A percentile compares a stretch with the other conserved stretches of the same genome.
Evolutionary conservation across 2,113 vertebrate species (phyloP).

Genomic region (Neogale vison): DNA sequence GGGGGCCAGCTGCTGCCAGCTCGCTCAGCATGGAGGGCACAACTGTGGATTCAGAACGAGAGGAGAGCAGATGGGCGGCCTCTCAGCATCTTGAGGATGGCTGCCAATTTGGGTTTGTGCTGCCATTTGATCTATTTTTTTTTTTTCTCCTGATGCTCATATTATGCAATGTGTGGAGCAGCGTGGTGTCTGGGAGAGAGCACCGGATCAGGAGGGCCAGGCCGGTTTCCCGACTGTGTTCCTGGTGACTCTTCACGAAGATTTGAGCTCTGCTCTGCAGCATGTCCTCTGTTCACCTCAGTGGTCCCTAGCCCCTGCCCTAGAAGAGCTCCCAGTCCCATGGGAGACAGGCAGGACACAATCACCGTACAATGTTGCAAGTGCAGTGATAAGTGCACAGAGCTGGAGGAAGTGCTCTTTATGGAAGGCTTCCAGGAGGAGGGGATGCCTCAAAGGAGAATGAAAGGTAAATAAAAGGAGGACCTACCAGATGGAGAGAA

Average conservation of each 20-base stretch:
- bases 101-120: conserved; percentile 55
- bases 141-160: neutral
- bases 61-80: conserved; percentile 66
- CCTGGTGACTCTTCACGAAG: neutral
- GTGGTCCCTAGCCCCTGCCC: fast-evolving
- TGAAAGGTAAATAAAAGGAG: neutral
- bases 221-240: neutral
- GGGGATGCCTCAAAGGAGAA: neutral
- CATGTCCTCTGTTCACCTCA: neutral
- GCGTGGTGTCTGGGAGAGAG: neutral
- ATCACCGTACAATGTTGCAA: too few relatives aligned
- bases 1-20: conserved; percentile 55
- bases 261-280: neutral
- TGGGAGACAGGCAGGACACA: neutral
- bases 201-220: neutral
- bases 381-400: neutral
- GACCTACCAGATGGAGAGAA: neutral
- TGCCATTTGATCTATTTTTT: conserved; percentile 70
- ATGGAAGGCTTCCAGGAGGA: neutral
- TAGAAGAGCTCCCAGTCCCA: neutral
- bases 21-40: conserved; percentile 68
- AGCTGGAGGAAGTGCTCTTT: neutral
- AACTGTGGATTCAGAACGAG: conserved; percentile 57
- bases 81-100: conserved; percentile 64
- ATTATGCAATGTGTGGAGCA: neutral